Evolutionary conservation across 64 coral and sea anemone species (phyloP).

Genomic region (Montipora cactus): DNA sequence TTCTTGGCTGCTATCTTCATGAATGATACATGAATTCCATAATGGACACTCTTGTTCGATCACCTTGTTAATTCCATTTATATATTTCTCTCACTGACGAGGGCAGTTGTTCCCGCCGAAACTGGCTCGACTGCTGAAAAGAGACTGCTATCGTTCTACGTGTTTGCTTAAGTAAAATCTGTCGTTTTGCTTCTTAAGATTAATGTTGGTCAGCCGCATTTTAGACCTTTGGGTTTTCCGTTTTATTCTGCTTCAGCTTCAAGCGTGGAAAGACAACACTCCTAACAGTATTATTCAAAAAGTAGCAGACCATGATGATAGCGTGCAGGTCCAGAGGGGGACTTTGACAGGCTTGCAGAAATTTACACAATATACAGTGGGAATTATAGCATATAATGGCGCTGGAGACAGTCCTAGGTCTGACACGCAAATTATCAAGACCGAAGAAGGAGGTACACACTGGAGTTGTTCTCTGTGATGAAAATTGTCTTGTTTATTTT

Average conservation of each 20-base stretch:
- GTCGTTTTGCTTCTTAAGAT: too few species aligned
- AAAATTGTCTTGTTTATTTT: background rate
- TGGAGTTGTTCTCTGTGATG: background rate
- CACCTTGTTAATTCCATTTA: too few species aligned
- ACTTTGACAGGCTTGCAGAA: conserved; percentile 66
- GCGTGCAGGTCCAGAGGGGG: conserved; percentile 48
- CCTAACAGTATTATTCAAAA: conserved; percentile 16
- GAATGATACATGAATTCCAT: background rate
- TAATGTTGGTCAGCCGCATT: too few species aligned
- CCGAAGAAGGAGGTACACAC: conserved; percentile 73
- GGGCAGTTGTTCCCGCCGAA: too few species aligned
- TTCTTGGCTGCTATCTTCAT: too few species aligned
- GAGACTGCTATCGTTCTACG: too few species aligned
- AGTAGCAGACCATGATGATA: conserved; percentile 49
- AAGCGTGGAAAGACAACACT: conserved; percentile 51
- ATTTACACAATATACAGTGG: conserved; percentile 79
- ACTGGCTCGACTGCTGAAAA: too few species aligned
- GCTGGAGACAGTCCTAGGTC: conserved; percentile 75
- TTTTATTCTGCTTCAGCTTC: conserved; percentile 33
- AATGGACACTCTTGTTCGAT: too few species aligned
- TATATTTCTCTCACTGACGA: too few species aligned
- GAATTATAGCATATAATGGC: conserved; percentile 75
- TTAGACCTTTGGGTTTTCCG: background rate
- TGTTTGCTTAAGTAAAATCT: too few species aligned
- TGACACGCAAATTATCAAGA: conserved; percentile 70